Evolutionary conservation across 92 coral and sea anemone genomes (phyloP), one percentile per base, ranked within the genome.

Genomic region (Parazoanthus atlanticus): DNA sequence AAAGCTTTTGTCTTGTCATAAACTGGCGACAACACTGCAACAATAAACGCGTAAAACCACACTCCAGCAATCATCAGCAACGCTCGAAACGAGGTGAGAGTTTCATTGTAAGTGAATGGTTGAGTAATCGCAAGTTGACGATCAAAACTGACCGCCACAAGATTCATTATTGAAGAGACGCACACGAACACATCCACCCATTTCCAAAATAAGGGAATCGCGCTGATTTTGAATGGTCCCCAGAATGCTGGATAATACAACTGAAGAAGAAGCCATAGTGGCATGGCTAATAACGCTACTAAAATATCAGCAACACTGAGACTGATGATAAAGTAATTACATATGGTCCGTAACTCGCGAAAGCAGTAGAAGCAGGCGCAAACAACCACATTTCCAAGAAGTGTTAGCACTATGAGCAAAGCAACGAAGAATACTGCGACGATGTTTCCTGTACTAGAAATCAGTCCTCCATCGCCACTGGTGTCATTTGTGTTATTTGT

Each of bases 131-230:
- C 97, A 16, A 96, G 96, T 47, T 93, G 95, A 6, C 99, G 96
- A 74, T 97, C 99, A 66, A 97, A 93, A 61, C 98, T 97, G 32
- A 97, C 99, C 3, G 98, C 99, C n/a, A 94, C 93, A 28, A 97
- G 96, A 36, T 95, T 97, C 86, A 93, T 89, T 26, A 94, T 94
- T 32, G 99, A 97, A 21, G 99, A 95, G 23, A 94, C 89, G 31
- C 97, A 98, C 31, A 96, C 92, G 38, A 97, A 85, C 47, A 97
- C 94, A 46, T 97, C 98, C 80, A 86, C 80, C 70, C 94, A 91
- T n/a, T 90, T 89, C 93, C 95, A 97, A 89, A 97, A 91, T 77
- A 74, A 26, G 29, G 86, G 79, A 10, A 95, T 78, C 23, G 75
- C 38, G 13, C 54, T 78, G 6, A 87, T 83, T 70, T 94, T 85